Evolutionary conservation across 2,797 vertebrate species (phyloP), one percentile per base, ranked within the genome.

Genomic region (Sebastiscus tertius): DNA sequence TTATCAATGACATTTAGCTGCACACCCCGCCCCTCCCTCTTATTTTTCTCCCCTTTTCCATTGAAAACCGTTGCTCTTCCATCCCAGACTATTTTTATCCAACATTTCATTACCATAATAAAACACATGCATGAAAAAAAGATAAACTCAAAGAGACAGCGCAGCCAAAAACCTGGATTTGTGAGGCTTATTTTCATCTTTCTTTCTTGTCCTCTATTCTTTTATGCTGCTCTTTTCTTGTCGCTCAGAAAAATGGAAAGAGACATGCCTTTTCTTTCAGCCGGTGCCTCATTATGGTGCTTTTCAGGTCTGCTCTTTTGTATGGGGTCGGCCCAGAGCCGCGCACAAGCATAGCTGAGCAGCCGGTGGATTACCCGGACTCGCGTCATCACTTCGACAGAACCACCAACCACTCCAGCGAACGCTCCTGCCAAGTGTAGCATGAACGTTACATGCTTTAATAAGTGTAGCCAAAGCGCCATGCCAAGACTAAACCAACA

Each of bases 91-190:
- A 94, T 93, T 92, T 94, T 92, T 91, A 94, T 91, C 84, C 74
- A 86, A 75, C 77, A 60, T 78, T 65, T 87, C 79, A 96, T 96
- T 96, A 94, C 72, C 94, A 95, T 95, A 92, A 95, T 92, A 96
- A 95, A 94, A 94, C 88, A 87, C 83, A 91, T 56, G 91, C 92
- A 93, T 93, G 87, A 90, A 90, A 84, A 79, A 92, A 93, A 93
- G 87, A 94, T 94, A 89, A 94, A 94, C 89, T 92, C 92, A 94
- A 94, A 92, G 90, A 92, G 93, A 93, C 91, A 93, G 91, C 87
- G n/a, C 81, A 36, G 92, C 88, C 94, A 93, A 88, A 91, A 93
- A 89, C 85, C 89, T 89, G 94, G 93, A 92, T 94, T 95, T 93
- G 84, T 84, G 87, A 75, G 86, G 89, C 93, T 94, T 94, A 93